Base-by-base conservation (phyloP, 2,797 vertebrate species). In the Agapornis canus region DNA sequence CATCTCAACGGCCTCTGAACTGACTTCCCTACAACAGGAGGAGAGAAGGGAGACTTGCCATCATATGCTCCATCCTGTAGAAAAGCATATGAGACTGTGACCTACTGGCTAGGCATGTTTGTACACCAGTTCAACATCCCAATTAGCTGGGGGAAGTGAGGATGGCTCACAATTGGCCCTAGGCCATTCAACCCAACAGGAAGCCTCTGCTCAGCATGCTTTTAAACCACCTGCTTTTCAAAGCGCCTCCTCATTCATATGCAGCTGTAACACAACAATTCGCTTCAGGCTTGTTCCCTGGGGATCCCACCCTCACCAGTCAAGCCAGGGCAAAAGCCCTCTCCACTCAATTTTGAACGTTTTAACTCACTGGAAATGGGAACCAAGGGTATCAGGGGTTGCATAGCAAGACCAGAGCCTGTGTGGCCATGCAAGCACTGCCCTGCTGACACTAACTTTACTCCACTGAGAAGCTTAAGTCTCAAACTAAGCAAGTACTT, bases 11-110 rank as follows among this genome's bases (percentile, higher is more conserved):
- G 27, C 37, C 43, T 92, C 8, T 57, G 57, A 88, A 42, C 3
- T 12, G 69, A 32, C 8, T 10, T 57, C 56, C n/a, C 20, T 35
- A 15, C 12, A 57, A 12, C 5, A 37, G 25, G 29, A 37, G 25
- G 29, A 45, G 56, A 13, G 16, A 69, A 57, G 52, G n/a, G 21
- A 81, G 18, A 76, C 35, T 35, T 68, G 25, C 25, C 49, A 47
- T 15, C 26, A 70, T 40, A 79, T 31, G 39, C 49, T 76, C 6
- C 1, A 1, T 17, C 1, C 0, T 1, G 4, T 37, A 82, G 43
- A 40, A 52, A 29, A 84, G 32, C 27, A 4, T 8, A 35, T 0
- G 0, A 52, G 13, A 39, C 3, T 3, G 13, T 40, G 25, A 54
- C 14, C 21, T 39, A 13, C 25, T n/a, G 11, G 11, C 23, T 10